A percentile compares a stretch with the other conserved stretches of the same genome.
phyloP scores from a whole-genome alignment of 2,797 vertebrate species.

The Echeneis naucrates region DNA sequence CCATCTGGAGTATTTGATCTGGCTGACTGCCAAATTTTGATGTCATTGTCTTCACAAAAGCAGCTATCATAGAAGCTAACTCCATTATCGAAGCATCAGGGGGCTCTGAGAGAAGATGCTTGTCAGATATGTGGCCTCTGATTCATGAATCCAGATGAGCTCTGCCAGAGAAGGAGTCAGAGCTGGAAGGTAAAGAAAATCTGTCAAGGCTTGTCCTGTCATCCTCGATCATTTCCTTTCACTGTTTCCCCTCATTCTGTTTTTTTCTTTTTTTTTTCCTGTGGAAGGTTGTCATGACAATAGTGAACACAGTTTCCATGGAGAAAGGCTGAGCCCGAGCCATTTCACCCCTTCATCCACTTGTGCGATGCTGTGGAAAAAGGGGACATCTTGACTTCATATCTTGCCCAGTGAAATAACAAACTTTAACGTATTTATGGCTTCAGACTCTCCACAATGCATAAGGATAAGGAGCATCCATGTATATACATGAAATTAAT shows the following conservation, averaged over 20 bases:
- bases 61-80: constrained; percentile 17
- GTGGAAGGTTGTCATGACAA: constrained; percentile 86
- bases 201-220: constrained; percentile 53
- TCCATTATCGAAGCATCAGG: constrained; percentile 33
- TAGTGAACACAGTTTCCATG: constrained; percentile 85
- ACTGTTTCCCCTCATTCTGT: constrained; percentile 64
- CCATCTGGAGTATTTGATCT: constrained; percentile 40
- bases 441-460: constrained; percentile 9
- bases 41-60: constrained; percentile 48
- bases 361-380: constrained; percentile 38
- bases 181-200: constrained; percentile 37
- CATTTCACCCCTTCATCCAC: constrained; percentile 62
- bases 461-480: neutral
- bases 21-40: constrained; percentile 43
- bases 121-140: constrained; percentile 43
- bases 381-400: constrained; percentile 47
- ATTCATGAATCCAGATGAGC: constrained; percentile 54
- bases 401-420: constrained; percentile 31
- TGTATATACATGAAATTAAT: constrained; percentile 12
- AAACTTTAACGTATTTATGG: constrained; percentile 21
- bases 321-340: constrained; percentile 77
- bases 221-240: constrained; percentile 62
- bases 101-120: constrained; percentile 30
- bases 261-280: constrained; percentile 64
- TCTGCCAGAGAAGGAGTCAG: constrained; percentile 9